Percentiles rank a stretch among this genome's conserved stretches.
phyloP scores from a whole-genome alignment of 2,797 vertebrate species.

The Anguilla anguilla region DNA sequence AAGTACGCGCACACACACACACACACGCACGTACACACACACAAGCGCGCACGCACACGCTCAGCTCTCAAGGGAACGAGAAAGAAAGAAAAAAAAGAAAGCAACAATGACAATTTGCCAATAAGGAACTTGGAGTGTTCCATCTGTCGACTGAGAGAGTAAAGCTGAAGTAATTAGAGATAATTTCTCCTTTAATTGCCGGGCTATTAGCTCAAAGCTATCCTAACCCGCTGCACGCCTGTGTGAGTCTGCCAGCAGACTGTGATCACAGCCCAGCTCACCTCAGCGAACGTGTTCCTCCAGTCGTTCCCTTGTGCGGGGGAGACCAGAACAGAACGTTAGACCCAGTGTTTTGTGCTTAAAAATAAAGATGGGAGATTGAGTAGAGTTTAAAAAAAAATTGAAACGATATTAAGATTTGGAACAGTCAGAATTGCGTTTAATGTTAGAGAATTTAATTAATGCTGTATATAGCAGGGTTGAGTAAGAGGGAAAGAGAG shows the following conservation, averaged over 20 bases:
- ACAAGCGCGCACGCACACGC: neutral
- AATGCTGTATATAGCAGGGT: neutral
- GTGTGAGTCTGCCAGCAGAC: constrained; percentile 56
- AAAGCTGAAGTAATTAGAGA: constrained; percentile 76
- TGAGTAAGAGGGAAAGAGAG: neutral
- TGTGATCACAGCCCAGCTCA: constrained; percentile 59
- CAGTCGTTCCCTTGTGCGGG: neutral
- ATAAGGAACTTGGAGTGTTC: constrained; percentile 69
- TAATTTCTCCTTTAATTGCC: constrained; percentile 81
- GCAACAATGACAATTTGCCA: constrained; percentile 77
- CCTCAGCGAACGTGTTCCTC: neutral
- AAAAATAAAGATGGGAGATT: neutral
- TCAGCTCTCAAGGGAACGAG: constrained; percentile 14
- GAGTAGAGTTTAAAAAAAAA: neutral
- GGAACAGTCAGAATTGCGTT: neutral
- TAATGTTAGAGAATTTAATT: neutral
- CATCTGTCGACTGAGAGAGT: constrained; percentile 74
- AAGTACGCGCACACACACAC: neutral
- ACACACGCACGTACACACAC: neutral
- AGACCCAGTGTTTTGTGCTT: constrained; percentile 7
- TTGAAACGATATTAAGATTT: neutral
- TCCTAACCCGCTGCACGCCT: constrained; percentile 68
- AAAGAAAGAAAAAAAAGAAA: constrained; percentile 55
- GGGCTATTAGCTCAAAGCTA: constrained; percentile 78
- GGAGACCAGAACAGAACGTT: neutral